phyloP scores from a whole-genome alignment of 2,797 vertebrate genomes.

The Thamnophis elegans region DNA sequence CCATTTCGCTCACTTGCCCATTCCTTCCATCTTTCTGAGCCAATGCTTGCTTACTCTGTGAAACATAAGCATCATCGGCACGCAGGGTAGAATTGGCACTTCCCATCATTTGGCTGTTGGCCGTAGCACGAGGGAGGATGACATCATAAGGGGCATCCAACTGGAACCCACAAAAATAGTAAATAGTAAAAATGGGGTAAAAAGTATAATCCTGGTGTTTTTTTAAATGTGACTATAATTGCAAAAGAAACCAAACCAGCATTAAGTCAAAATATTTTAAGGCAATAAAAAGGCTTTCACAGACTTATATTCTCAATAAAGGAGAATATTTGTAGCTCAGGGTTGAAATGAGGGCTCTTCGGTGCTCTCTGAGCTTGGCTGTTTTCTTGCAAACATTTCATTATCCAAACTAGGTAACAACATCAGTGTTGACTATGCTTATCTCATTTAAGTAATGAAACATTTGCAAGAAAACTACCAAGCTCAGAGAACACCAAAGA shows the following conservation, averaged over 20 bases:
- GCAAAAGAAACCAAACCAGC: not conserved
- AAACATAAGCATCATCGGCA: slow-evolving; percentile 62
- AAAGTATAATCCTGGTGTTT: not conserved
- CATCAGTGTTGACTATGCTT: not conserved
- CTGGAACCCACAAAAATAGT: slow-evolving; percentile 36
- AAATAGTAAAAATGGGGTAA: not conserved
- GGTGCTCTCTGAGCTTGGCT: not conserved
- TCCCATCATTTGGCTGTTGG: slow-evolving; percentile 70
- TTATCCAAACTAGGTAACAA: not conserved
- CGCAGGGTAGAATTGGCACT: slow-evolving; percentile 75
- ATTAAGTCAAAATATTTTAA: not conserved
- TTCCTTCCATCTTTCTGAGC: slow-evolving; percentile 70
- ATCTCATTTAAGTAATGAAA: not conserved
- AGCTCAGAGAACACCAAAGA: not conserved
- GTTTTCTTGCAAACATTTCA: not conserved
- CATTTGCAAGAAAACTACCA: not conserved
- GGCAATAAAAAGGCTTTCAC: not conserved
- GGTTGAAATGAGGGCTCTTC: not conserved
- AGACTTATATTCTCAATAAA: not conserved
- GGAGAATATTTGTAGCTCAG: not conserved
- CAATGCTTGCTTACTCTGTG: slow-evolving; percentile 59
- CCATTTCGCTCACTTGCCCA: slow-evolving; percentile 68
- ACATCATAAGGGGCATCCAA: slow-evolving; percentile 71
- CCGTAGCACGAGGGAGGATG: slow-evolving; percentile 84
- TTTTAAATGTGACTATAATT: not conserved